Conservation (phyloP, 2,888 invertebrate genomes). For the Escarpia spicata region DNA sequence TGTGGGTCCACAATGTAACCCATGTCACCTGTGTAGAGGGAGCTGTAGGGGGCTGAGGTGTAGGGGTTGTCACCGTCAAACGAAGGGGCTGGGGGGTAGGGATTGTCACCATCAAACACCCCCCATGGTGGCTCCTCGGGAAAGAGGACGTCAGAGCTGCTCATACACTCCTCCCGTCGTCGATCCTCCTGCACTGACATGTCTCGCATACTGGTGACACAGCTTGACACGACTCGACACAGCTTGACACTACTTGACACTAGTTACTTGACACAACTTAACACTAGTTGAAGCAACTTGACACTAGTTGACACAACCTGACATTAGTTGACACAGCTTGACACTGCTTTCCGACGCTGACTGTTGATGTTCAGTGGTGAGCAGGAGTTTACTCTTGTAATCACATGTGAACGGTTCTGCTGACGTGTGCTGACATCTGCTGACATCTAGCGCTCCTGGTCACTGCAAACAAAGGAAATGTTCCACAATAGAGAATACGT, state of each 20-base stretch:
- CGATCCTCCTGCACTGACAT: neutral
- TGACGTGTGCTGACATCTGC: neutral
- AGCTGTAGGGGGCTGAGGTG: neutral
- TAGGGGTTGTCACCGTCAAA: neutral
- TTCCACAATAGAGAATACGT: neutral
- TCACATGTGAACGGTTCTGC: neutral
- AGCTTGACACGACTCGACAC: neutral
- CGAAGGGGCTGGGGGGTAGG: neutral
- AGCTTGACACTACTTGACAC: neutral
- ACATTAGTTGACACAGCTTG: neutral
- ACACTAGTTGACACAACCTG: neutral
- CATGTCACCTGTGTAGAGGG: neutral
- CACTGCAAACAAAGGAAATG: neutral
- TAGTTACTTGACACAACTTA: neutral
- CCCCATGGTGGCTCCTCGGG: neutral
- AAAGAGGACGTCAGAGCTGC: constrained; percentile 9
- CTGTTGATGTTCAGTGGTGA: neutral
- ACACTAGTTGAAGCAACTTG: neutral
- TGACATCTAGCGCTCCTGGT: neutral
- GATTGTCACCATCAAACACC: neutral
- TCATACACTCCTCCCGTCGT: neutral
- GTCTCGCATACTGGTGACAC: neutral
- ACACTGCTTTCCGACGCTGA: neutral
- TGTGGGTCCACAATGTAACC: neutral
- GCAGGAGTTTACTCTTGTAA: neutral